Percentiles rank a stretch among this genome's conserved stretches.
These are phyloP conservation scores for Ficedula albicollis DNA, from an alignment of 2,797 vertebrate genomes.

Conservation along the genomic window DNA sequence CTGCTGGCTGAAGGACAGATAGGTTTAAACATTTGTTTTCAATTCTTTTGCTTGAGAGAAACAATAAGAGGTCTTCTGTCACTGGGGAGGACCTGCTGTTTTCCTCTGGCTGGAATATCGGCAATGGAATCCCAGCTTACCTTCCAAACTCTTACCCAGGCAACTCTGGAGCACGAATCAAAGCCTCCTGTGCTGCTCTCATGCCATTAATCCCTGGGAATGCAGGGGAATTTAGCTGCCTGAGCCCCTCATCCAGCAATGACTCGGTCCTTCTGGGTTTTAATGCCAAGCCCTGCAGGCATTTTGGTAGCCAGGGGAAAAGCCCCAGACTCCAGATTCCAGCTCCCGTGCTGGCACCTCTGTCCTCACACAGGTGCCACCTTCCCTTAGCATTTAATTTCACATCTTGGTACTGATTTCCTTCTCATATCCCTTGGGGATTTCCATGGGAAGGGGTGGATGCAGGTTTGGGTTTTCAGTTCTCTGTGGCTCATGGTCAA, in stretches of 20 bases:
- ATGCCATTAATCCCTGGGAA: neutral
- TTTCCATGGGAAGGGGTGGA: neutral
- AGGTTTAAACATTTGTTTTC: neutral
- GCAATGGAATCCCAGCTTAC: neutral
- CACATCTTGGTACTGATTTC: neutral
- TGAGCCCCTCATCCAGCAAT: neutral
- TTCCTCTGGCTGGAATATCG: neutral
- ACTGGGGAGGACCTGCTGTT: neutral
- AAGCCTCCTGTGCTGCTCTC: neutral
- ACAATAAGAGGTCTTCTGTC: neutral
- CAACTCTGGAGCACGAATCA: neutral
- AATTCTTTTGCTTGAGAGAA: neutral
- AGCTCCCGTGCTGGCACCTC: neutral
- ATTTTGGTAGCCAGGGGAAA: neutral
- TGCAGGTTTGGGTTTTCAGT: neutral
- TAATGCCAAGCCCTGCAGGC: neutral
- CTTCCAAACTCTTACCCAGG: neutral
- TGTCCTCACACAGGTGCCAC: too few species aligned
- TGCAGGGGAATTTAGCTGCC: neutral
- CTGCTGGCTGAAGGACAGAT: neutral
- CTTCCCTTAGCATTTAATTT: neutral
- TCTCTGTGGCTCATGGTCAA: neutral
- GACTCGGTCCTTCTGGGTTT: neutral
- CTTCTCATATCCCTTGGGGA: neutral
- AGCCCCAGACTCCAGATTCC: neutral